These are phyloP conservation scores for Acanthoscelides obtectus DNA, from an alignment of 2,888 invertebrate species.

Conservation along the genomic window DNA sequence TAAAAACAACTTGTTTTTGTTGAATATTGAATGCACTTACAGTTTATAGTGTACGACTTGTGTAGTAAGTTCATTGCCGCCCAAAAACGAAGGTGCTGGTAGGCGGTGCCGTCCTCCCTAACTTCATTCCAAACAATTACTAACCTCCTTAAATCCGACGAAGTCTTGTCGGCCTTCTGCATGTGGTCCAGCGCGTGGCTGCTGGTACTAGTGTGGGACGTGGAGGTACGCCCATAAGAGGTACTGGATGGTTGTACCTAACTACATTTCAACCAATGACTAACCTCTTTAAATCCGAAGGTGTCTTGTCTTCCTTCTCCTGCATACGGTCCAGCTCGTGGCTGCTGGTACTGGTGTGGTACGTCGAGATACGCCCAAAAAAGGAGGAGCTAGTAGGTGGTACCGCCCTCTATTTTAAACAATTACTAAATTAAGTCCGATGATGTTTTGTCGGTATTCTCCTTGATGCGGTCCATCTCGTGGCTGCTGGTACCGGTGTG, in stretches of 20 bases:
- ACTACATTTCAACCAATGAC: too few species aligned
- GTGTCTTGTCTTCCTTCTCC: constrained; percentile 80
- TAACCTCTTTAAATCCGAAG: constrained; percentile 70
- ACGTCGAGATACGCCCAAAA: constrained; percentile 76
- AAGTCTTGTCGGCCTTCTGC: constrained; percentile 79
- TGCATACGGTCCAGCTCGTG: constrained; percentile 73
- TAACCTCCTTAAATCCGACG: constrained; percentile 68
- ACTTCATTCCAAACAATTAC: too few species aligned
- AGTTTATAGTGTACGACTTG: too few species aligned
- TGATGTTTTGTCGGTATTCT: constrained; percentile 79
- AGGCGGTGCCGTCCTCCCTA: constrained; percentile 6
- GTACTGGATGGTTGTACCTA: too few species aligned
- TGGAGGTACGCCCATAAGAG: constrained; percentile 77
- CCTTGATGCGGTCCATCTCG: constrained; percentile 76
- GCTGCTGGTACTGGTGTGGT: constrained; percentile 68
- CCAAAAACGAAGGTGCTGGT: constrained; percentile 76
- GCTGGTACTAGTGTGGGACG: constrained; percentile 74
- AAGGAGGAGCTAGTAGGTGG: constrained; percentile 62
- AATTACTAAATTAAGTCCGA: constrained; percentile 70
- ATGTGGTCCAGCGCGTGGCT: constrained; percentile 68
- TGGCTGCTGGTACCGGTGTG: constrained; percentile 65
- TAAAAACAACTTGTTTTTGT: too few species aligned
- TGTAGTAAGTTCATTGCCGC: too few species aligned
- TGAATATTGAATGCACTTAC: too few species aligned
- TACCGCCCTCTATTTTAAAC: too few species aligned